Evolutionary conservation across 2,113 vertebrate species (phyloP).

Genomic region (Peromyscus leucopus): DNA sequence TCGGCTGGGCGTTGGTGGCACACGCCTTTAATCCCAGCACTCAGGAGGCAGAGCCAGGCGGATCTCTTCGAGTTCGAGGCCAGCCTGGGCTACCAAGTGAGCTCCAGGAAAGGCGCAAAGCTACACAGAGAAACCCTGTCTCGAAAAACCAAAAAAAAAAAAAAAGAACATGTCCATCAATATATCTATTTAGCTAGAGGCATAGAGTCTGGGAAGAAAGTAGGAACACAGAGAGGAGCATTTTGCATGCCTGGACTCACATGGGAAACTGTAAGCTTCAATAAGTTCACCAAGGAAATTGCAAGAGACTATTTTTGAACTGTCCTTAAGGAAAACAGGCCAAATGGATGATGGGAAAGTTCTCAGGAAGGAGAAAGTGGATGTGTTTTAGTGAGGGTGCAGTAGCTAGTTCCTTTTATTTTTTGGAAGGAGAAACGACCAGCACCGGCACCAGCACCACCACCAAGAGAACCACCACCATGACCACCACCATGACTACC

Average conservation of each 20-base stretch:
- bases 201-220: conserved; percentile 57
- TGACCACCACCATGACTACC: too few relatives aligned
- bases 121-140: too few relatives aligned
- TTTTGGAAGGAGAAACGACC: not conserved
- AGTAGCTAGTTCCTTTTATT: conserved; percentile 1
- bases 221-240: conserved; percentile 48
- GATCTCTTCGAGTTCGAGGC: too few relatives aligned
- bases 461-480: not conserved
- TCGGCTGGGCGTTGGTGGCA: too few relatives aligned
- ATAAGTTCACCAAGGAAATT: conserved; percentile 23
- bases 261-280: conserved; percentile 50
- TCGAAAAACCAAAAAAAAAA: too few relatives aligned
- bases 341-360: not conserved
- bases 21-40: too few relatives aligned
- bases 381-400: not conserved
- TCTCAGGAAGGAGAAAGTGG: not conserved
- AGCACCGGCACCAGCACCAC: not conserved
- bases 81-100: too few relatives aligned
- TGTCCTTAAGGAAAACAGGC: not conserved
- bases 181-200: conserved; percentile 87
- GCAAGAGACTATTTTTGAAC: not conserved
- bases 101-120: too few relatives aligned
- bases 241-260: conserved; percentile 62
- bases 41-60: too few relatives aligned
- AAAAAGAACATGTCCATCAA: conserved; percentile 89